A percentile compares a stretch with the other conserved stretches of the same genome.
These are phyloP conservation scores for Myrmophylax atrothorax DNA, from an alignment of 2,113 vertebrate species.

Conservation along the genomic window DNA sequence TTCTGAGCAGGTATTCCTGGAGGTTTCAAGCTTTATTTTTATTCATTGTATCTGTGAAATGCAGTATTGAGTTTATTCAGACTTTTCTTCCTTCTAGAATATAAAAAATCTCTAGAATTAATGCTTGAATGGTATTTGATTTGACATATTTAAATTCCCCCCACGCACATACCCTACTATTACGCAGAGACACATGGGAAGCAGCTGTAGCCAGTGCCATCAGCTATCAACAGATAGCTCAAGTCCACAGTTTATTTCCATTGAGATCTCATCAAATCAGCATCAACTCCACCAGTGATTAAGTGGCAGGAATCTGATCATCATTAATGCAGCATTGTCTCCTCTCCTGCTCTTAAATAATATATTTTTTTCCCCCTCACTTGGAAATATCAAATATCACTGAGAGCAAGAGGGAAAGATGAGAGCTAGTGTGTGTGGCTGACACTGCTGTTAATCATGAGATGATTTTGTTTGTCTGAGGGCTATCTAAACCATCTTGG, in stretches of 20 bases:
- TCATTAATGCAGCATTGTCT: not conserved
- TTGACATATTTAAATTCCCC: constrained; percentile 31
- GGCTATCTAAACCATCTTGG: not conserved
- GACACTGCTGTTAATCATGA: not conserved
- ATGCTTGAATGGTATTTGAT: constrained; percentile 13
- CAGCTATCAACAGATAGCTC: not conserved
- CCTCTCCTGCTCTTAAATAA: constrained; percentile 1
- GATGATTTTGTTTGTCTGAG: not conserved
- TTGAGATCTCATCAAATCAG: constrained; percentile 2
- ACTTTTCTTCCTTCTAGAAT: not conserved
- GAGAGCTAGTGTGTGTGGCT: not conserved
- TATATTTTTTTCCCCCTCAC: not conserved
- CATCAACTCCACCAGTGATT: not conserved
- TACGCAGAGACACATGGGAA: constrained; percentile 20
- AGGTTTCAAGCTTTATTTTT: not conserved
- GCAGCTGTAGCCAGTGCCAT: constrained; percentile 30
- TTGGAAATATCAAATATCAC: not conserved
- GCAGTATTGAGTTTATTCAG: not conserved
- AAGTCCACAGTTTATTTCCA: not conserved
- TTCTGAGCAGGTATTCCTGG: not conserved
- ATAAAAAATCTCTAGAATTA: not conserved
- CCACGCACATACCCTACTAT: not conserved
- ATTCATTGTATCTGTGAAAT: not conserved
- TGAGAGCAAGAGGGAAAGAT: not conserved
- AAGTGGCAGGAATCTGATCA: not conserved